Conservation (phyloP, 1,140 invertebrate genomes). For the Drosophila bocqueti region DNA sequence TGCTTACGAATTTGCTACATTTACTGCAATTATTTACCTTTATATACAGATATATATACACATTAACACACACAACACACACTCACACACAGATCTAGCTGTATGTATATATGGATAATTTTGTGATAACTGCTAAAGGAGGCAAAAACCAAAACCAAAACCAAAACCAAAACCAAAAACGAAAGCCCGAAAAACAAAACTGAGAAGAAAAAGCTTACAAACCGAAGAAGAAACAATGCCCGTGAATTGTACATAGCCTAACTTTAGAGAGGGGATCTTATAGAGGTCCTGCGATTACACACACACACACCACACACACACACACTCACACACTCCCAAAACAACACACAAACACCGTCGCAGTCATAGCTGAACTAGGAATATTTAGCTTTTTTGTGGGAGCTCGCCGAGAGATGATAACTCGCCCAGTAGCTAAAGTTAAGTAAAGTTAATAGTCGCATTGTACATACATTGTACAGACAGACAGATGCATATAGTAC, state of each 20-base stretch:
- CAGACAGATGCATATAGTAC: constrained; percentile 1
- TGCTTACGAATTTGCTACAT: constrained; percentile 81
- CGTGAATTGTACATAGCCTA: constrained; percentile 74
- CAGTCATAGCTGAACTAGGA: constrained; percentile 26
- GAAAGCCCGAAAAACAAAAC: not conserved
- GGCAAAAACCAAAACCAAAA: constrained; percentile 32
- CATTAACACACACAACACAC: constrained; percentile 15
- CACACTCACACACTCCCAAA: not conserved
- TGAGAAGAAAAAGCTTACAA: constrained; percentile 21
- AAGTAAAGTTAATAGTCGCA: constrained; percentile 5
- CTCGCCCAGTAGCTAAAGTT: constrained; percentile 4
- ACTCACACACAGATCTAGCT: constrained; percentile 39
- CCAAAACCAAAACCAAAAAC: no score
- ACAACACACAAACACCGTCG: not conserved
- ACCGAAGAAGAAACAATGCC: constrained; percentile 56
- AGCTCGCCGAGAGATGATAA: constrained; percentile 11
- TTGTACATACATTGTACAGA: constrained; percentile 1
- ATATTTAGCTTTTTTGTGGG: constrained; percentile 20
- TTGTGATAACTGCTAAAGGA: constrained; percentile 73
- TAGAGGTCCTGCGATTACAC: constrained; percentile 6
- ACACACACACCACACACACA: constrained; percentile 8
- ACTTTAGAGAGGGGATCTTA: constrained; percentile 14
- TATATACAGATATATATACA: constrained; percentile 52
- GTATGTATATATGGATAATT: constrained; percentile 69
- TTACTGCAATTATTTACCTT: constrained; percentile 82